A percentile compares a stretch with the other conserved stretches of the same genome.
These are phyloP conservation scores for Cephus cinctus DNA, from an alignment of 1,140 invertebrate genomes.

Conservation along the genomic window DNA sequence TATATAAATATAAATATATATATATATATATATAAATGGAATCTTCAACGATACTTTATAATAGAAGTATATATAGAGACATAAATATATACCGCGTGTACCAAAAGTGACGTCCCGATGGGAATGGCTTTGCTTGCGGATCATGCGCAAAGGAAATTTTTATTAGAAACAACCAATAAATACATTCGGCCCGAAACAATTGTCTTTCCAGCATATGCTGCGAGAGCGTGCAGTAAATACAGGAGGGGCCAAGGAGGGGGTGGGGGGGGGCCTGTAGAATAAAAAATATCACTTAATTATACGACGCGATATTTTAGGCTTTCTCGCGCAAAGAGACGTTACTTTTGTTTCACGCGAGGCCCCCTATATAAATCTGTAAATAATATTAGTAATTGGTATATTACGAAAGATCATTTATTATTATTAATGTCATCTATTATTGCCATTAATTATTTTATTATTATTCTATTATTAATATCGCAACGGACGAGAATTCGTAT, in stretches of 20 bases:
- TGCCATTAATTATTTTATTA: constrained; percentile 9
- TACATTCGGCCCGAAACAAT: too few relatives aligned
- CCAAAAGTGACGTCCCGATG: constrained; percentile 15
- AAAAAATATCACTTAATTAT: too few relatives aligned
- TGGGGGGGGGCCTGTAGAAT: too few relatives aligned
- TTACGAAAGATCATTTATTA: constrained; percentile 19
- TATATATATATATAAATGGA: constrained; percentile 41
- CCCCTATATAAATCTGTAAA: constrained; percentile 24
- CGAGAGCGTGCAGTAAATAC: too few relatives aligned
- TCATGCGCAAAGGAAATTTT: too few relatives aligned
- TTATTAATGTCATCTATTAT: constrained; percentile 16
- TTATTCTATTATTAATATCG: constrained; percentile 5
- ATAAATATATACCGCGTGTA: constrained; percentile 19
- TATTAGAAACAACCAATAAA: too few relatives aligned
- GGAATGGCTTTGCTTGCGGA: too few relatives aligned
- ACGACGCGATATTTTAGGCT: too few relatives aligned
- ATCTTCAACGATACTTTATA: constrained; percentile 37
- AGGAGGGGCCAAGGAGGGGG: too few relatives aligned
- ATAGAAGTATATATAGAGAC: constrained; percentile 17
- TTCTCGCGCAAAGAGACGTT: too few relatives aligned
- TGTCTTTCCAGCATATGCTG: too few relatives aligned
- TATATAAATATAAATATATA: constrained; percentile 39
- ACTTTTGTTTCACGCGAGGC: constrained; percentile 22
- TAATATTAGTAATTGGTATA: constrained; percentile 17
- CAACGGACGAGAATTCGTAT: too few relatives aligned